Conservation (phyloP, 2,888 invertebrate species). For the Noctua pronuba region DNA sequence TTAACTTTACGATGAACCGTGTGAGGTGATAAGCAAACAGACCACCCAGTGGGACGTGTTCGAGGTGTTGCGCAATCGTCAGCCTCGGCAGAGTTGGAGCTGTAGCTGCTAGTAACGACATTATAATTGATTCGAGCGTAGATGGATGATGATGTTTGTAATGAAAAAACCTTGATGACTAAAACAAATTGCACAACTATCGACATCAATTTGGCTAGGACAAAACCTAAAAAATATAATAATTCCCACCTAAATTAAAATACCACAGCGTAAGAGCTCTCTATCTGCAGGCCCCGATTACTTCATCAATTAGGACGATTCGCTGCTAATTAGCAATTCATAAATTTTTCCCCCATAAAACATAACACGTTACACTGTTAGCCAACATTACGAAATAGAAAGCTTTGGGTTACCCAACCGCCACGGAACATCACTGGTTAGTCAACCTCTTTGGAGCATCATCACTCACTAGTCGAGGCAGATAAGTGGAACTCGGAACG, state of each 20-base stretch:
- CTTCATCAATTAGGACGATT: conserved; percentile 5
- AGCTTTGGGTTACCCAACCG: conserved; percentile 29
- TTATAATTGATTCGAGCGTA: conserved; percentile 5
- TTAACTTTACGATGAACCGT: conserved; percentile 5
- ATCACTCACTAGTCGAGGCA: conserved; percentile 21
- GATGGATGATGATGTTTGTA: not conserved
- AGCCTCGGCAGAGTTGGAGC: not conserved
- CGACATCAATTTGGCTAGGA: not conserved
- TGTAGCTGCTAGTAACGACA: not conserved
- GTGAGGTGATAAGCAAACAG: not conserved
- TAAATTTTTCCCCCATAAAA: not conserved
- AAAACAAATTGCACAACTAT: not conserved
- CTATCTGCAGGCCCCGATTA: not conserved
- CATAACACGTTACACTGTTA: conserved; percentile 29
- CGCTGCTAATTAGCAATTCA: not conserved
- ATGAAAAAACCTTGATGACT: not conserved
- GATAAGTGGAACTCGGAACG: conserved; percentile 51
- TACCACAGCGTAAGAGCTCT: not conserved
- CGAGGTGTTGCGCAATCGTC: not conserved
- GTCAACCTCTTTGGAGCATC: not conserved
- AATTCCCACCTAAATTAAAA: not conserved
- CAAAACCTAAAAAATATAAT: not conserved
- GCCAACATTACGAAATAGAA: conserved; percentile 49
- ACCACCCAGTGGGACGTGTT: not conserved
- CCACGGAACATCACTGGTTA: conserved; percentile 1